Percentiles rank a stretch among this genome's conserved stretches.
Conservation (phyloP, 2,797 vertebrate species). For the Limosa lapponica region DNA sequence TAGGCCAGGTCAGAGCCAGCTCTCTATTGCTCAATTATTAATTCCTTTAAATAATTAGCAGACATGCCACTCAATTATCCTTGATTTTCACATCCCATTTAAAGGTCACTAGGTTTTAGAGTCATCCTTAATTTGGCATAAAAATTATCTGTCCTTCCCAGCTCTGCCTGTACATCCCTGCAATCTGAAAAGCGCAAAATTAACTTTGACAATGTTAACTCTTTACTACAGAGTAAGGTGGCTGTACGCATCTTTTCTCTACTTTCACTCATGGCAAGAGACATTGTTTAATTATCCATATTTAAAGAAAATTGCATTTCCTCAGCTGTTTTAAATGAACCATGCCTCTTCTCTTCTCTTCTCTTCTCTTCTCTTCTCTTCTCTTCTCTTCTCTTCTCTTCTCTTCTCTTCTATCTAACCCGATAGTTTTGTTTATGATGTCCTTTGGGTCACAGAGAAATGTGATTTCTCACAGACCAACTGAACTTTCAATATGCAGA, state of each 20-base stretch:
- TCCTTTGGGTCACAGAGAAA: background rate
- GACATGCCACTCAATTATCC: conserved; percentile 67
- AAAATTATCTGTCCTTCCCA: conserved; percentile 45
- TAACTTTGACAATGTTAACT: conserved; percentile 36
- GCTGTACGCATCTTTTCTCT: background rate
- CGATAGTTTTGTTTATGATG: background rate
- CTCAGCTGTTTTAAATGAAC: background rate
- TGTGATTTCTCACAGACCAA: background rate
- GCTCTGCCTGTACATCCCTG: background rate
- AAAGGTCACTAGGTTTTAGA: conserved; percentile 72
- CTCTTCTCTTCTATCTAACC: background rate
- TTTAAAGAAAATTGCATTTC: background rate
- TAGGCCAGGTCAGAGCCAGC: conserved; percentile 9
- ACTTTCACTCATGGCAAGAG: background rate
- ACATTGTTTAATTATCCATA: background rate
- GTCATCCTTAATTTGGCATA: conserved; percentile 63
- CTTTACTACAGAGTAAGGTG: background rate
- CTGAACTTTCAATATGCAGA: background rate
- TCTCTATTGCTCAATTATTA: conserved; percentile 53
- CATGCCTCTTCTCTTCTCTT: background rate
- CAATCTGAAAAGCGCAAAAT: conserved; percentile 17
- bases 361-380: no score
- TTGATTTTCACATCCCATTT: conserved; percentile 68
- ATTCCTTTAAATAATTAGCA: conserved; percentile 71
- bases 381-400: background rate